Conservation (phyloP, 2,888 invertebrate genomes). For the Sphaeridia pumilis region DNA sequence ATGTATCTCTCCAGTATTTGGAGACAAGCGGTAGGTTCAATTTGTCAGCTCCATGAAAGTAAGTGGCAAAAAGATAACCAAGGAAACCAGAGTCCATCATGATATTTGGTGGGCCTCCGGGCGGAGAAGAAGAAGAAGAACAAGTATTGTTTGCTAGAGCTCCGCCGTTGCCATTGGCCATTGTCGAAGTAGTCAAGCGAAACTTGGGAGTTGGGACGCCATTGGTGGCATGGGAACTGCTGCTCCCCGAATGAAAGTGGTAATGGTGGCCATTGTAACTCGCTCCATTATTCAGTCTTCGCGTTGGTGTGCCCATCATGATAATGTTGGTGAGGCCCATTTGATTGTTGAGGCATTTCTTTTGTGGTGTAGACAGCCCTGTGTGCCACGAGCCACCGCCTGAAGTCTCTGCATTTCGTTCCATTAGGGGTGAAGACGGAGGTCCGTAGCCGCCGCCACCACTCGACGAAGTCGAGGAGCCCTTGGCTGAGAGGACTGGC, state of each 20-base stretch:
- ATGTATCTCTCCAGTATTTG: constrained; percentile 63
- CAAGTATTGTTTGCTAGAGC: constrained; percentile 1
- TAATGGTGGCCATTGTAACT: neutral
- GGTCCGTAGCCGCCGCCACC: neutral
- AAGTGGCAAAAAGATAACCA: constrained; percentile 62
- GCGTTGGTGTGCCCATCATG: constrained; percentile 12
- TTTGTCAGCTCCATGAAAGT: constrained; percentile 66
- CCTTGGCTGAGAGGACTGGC: neutral
- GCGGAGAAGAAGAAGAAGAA: constrained; percentile 13
- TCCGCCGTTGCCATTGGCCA: too few relatives aligned
- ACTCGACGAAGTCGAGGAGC: neutral
- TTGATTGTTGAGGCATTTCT: constrained; percentile 10
- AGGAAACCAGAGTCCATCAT: constrained; percentile 70
- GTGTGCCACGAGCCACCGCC: neutral
- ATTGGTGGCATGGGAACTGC: neutral
- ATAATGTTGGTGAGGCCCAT: constrained; percentile 11
- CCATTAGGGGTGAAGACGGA: neutral
- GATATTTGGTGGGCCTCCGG: too few relatives aligned
- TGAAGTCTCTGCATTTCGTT: neutral
- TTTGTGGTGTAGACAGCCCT: constrained; percentile 6
- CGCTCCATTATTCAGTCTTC: constrained; percentile 5
- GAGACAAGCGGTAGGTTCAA: constrained; percentile 62
- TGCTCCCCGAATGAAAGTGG: neutral
- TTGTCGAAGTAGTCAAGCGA: too few relatives aligned
- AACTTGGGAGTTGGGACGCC: constrained; percentile 1